A percentile compares a stretch with the other conserved stretches of the same genome.
Conservation (phyloP, 2,797 vertebrate species). For the Tarsius wallacei region DNA sequence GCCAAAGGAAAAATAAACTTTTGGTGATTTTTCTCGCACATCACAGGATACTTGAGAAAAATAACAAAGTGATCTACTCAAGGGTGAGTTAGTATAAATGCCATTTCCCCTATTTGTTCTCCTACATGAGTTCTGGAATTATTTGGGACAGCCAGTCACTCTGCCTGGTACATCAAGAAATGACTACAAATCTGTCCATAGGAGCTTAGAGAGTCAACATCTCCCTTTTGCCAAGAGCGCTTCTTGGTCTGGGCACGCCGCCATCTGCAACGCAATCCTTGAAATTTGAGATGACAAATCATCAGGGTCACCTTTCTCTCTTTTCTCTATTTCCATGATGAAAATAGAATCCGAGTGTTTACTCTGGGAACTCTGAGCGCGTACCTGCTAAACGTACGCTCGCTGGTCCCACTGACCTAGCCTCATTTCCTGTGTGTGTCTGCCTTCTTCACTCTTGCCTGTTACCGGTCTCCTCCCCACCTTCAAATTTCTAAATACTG, state of each 20-base stretch:
- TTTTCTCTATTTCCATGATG: conserved; percentile 29
- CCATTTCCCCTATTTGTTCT: conserved; percentile 72
- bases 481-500: conserved; percentile 12
- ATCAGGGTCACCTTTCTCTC: conserved; percentile 77
- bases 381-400: background rate
- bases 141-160: conserved; percentile 76
- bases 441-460: background rate
- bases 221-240: conserved; percentile 63
- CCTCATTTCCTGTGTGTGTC: background rate
- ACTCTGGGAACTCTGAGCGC: conserved; percentile 2
- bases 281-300: conserved; percentile 79
- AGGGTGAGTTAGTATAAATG: conserved; percentile 72
- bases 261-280: conserved; percentile 74
- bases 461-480: background rate
- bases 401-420: conserved; percentile 7
- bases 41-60: conserved; percentile 73
- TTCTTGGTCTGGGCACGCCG: conserved; percentile 58
- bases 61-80: conserved; percentile 76
- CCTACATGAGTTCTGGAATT: conserved; percentile 76
- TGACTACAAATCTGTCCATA: conserved; percentile 75
- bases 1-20: conserved; percentile 71
- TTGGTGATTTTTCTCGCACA: conserved; percentile 42
- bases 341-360: conserved; percentile 59
- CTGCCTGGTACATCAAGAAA: conserved; percentile 76
- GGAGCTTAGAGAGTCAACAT: conserved; percentile 63